phyloP scores from a whole-genome alignment of 37 sponge, comb jelly and placozoan species.

The Haliclona indistincta region DNA sequence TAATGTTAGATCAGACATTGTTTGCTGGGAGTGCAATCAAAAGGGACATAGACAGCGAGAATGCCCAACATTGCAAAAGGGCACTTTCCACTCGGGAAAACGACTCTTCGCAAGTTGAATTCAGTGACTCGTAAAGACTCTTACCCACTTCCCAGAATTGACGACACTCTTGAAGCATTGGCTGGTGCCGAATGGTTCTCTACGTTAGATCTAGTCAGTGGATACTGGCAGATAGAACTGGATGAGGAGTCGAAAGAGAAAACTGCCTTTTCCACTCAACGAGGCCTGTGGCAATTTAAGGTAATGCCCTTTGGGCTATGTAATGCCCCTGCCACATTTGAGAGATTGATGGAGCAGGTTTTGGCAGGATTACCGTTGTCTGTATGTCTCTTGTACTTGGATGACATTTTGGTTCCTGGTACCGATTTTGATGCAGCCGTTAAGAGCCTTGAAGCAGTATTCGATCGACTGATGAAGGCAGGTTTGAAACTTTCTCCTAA shows the following conservation, averaged over 20 bases:
- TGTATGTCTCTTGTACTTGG: conserved; percentile 2
- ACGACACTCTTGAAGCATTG: conserved; percentile 34
- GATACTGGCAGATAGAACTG: conserved; percentile 71
- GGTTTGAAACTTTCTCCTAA: conserved; percentile 4
- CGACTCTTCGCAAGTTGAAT: background rate
- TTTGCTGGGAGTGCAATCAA: conserved; percentile 21
- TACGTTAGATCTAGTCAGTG: conserved; percentile 50
- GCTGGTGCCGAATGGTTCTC: conserved; percentile 32
- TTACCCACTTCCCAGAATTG: background rate
- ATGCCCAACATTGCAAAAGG: conserved; percentile 12
- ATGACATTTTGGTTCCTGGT: conserved; percentile 1
- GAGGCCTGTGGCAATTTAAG: conserved; percentile 56
- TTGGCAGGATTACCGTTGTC: conserved; percentile 3
- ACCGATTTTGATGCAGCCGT: background rate
- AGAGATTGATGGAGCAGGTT: conserved; percentile 2
- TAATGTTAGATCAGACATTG: background rate
- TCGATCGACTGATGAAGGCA: background rate
- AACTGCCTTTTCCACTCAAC: conserved; percentile 54
- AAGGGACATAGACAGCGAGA: conserved; percentile 6
- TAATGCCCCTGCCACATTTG: conserved; percentile 53
- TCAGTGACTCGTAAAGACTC: background rate
- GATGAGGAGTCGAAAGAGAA: conserved; percentile 22
- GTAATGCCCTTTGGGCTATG: conserved; percentile 60
- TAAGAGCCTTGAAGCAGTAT: background rate
- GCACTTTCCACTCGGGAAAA: conserved; percentile 20